A percentile compares a stretch with the other conserved stretches of the same genome.
Conservation (phyloP, 2,113 vertebrate species). For the Oophaga pumilio region DNA sequence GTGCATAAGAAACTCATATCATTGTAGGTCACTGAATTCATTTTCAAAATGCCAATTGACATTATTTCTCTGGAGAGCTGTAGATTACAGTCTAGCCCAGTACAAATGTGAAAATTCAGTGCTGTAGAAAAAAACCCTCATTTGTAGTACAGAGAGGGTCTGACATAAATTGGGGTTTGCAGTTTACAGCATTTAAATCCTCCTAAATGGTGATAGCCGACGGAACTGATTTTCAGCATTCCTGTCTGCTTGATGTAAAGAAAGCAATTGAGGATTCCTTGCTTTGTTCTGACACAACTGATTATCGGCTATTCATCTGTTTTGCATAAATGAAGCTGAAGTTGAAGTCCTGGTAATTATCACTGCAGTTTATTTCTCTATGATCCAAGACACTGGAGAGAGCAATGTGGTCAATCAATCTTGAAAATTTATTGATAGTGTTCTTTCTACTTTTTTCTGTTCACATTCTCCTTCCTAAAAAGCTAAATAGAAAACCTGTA, state of each 20-base stretch:
- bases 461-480: neutral
- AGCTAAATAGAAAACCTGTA: neutral
- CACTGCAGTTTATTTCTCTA: slow-evolving; percentile 50
- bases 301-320: slow-evolving; percentile 25
- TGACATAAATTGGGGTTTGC: slow-evolving; percentile 56
- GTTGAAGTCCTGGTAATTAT: slow-evolving; percentile 41
- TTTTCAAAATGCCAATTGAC: slow-evolving; percentile 88
- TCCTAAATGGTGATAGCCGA: slow-evolving; percentile 59
- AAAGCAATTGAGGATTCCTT: slow-evolving; percentile 33
- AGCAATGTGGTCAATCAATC: slow-evolving; percentile 15
- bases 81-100: slow-evolving; percentile 73
- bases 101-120: slow-evolving; percentile 76
- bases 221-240: neutral
- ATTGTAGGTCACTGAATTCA: slow-evolving; percentile 95
- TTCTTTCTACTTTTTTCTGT: slow-evolving; percentile 6
- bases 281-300: slow-evolving; percentile 37
- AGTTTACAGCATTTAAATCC: slow-evolving; percentile 59
- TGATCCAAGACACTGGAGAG: neutral
- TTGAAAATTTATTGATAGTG: neutral
- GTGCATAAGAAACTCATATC: slow-evolving; percentile 83
- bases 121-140: slow-evolving; percentile 63
- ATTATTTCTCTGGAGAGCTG: slow-evolving; percentile 79
- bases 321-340: slow-evolving; percentile 56
- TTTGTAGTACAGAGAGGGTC: slow-evolving; percentile 59
- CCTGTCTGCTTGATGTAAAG: slow-evolving; percentile 10